These are phyloP conservation scores for Ceryle rudis DNA, from an alignment of 2,797 vertebrate genomes.

Conservation along the genomic window DNA sequence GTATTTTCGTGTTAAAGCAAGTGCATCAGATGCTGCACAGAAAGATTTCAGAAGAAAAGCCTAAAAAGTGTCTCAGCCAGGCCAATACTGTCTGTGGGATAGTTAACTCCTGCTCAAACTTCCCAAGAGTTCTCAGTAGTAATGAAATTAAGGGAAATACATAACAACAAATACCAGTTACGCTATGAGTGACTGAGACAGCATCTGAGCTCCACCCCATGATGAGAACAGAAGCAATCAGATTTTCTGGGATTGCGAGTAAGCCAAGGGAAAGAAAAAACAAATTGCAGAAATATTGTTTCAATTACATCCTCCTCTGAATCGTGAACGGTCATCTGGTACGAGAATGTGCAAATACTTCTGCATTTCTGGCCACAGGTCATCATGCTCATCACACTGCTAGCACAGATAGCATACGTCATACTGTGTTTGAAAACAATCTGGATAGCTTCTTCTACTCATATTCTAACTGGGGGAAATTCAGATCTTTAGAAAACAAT, in stretches of 20 bases:
- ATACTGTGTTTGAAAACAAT: not conserved
- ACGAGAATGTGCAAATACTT: not conserved
- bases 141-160: not conserved
- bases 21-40: accelerated
- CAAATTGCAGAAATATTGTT: not conserved
- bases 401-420: not conserved
- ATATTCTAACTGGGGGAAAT: not conserved
- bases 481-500: not conserved
- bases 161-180: not conserved
- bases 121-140: not conserved
- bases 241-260: not conserved
- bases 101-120: not conserved
- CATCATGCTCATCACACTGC: not conserved
- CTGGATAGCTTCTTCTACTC: not conserved
- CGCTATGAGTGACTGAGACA: not conserved
- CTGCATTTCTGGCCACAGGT: not conserved
- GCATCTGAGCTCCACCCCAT: not conserved
- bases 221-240: not conserved
- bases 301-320: slow-evolving; percentile 3
- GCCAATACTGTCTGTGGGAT: not conserved
- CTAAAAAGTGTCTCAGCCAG: not conserved
- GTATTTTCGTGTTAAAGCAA: not conserved
- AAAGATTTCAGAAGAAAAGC: not conserved
- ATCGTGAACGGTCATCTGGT: not conserved
- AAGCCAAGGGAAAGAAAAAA: not conserved